Conservation (phyloP, 2,888 invertebrate species). For the Calliscelio sp. region DNA sequence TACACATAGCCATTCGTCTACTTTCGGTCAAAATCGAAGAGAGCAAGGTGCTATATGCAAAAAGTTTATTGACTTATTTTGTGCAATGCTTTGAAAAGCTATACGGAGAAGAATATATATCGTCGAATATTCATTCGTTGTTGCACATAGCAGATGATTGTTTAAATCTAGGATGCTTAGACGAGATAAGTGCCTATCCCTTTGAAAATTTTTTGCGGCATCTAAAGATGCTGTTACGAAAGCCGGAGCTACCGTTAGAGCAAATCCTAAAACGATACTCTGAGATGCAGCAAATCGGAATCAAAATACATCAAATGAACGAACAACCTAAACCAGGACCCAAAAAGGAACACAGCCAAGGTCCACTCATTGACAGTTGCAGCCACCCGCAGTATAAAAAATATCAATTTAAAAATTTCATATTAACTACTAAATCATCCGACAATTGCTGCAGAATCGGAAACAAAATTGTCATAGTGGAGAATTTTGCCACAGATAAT, state of each 20-base stretch:
- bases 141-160: constrained; percentile 26
- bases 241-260: constrained; percentile 22
- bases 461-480: background rate
- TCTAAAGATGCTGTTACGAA: constrained; percentile 14
- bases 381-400: constrained; percentile 11
- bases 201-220: constrained; percentile 37
- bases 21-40: too few species aligned
- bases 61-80: too few species aligned
- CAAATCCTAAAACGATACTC: constrained; percentile 8
- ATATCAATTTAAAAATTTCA: constrained; percentile 10
- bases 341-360: background rate
- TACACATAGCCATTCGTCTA: too few species aligned
- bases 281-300: background rate
- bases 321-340: background rate
- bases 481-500: background rate
- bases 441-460: constrained; percentile 19
- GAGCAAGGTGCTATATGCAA: too few species aligned
- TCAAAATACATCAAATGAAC: background rate
- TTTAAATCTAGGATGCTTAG: background rate
- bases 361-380: too few species aligned
- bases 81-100: too few species aligned
- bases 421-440: background rate
- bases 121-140: constrained; percentile 26
- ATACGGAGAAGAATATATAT: too few species aligned
- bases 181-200: background rate